A percentile compares a stretch with the other conserved stretches of the same genome.
These are phyloP conservation scores for Lasioglossum marginatum DNA, from an alignment of 2,888 invertebrate genomes.

Conservation along the genomic window DNA sequence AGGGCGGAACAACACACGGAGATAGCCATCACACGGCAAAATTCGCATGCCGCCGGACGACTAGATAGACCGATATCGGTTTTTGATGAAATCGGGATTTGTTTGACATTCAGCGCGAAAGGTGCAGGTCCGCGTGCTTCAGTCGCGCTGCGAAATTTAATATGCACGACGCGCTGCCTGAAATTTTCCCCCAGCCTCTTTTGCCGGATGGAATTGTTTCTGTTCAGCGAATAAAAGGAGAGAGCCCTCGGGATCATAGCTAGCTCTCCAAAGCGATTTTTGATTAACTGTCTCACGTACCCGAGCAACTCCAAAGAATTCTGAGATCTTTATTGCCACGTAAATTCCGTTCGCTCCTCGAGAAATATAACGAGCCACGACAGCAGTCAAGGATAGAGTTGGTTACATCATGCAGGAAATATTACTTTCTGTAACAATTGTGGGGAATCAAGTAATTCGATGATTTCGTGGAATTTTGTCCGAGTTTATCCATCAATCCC, in stretches of 20 bases:
- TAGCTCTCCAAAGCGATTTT: not conserved
- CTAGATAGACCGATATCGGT: constrained; percentile 67
- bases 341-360: not conserved
- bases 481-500: not conserved
- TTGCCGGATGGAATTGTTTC: constrained; percentile 8
- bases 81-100: constrained; percentile 77
- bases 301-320: not conserved
- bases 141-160: constrained; percentile 64
- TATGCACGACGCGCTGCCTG: constrained; percentile 58
- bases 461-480: not conserved
- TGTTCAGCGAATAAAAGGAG: not conserved
- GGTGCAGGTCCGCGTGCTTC: constrained; percentile 41
- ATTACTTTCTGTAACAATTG: not conserved
- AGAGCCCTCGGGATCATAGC: not conserved
- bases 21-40: constrained; percentile 50
- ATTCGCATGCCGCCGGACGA: constrained; percentile 52
- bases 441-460: not conserved
- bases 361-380: not conserved
- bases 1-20: constrained; percentile 52
- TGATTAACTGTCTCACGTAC: not conserved
- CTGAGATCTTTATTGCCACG: not conserved
- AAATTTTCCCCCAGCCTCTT: constrained; percentile 37
- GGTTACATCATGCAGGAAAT: not conserved
- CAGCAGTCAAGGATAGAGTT: not conserved
- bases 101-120: constrained; percentile 77